Evolutionary conservation across 1,140 invertebrate species (phyloP).

Genomic region (Drosophila albomicans): DNA sequence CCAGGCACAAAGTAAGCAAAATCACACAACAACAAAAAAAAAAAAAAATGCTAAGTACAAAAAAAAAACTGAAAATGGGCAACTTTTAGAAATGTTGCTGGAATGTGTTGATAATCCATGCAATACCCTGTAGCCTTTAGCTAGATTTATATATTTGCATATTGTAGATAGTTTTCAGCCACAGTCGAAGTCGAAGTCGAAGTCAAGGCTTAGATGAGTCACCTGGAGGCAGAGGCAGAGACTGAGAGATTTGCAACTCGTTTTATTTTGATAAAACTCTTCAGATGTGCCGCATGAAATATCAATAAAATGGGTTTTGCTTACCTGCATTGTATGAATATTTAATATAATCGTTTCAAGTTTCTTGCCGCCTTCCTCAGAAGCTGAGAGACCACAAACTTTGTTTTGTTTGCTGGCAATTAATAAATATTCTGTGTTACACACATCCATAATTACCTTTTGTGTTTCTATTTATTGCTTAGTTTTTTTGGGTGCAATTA

Average conservation of each 20-base stretch:
- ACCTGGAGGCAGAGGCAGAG: conserved; percentile 5
- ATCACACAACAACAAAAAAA: conserved; percentile 52
- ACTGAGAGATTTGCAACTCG: conserved; percentile 5
- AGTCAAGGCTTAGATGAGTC: conserved; percentile 28
- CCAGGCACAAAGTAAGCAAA: conserved; percentile 17
- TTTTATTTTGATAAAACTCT: conserved; percentile 5
- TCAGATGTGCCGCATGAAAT: not conserved
- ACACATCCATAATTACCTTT: too few species aligned
- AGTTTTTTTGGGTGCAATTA: too few species aligned
- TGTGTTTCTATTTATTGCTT: too few species aligned
- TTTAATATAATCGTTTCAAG: not conserved
- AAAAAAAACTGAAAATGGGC: conserved; percentile 35
- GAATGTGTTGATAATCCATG: conserved; percentile 52
- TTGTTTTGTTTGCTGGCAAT: too few species aligned
- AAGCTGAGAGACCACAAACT: not conserved
- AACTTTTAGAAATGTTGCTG: conserved; percentile 2
- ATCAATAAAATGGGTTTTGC: not conserved
- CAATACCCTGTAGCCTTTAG: conserved; percentile 49
- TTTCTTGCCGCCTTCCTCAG: not conserved
- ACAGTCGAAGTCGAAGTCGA: too few species aligned
- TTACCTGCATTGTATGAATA: not conserved
- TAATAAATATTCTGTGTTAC: too few species aligned
- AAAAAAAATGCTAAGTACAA: conserved; percentile 52
- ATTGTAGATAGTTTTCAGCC: conserved; percentile 27
- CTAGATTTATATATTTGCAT: conserved; percentile 49